Evolutionary conservation across 1,140 invertebrate genomes (phyloP).

Genomic region (Orchestia grillus): DNA sequence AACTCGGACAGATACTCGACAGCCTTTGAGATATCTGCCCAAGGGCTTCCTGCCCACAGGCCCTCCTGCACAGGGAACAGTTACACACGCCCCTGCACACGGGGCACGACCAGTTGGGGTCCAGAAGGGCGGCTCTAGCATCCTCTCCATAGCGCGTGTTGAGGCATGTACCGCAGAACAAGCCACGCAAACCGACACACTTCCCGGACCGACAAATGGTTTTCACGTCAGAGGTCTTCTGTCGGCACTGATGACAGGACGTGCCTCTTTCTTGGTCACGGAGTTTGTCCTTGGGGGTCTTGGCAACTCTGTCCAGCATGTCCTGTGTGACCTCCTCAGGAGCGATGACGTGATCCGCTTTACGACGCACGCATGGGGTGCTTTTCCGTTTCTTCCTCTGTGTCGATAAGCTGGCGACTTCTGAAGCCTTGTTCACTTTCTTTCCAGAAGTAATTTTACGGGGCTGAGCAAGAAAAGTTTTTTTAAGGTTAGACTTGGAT

Average conservation of each 20-base stretch:
- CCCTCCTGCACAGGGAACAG: slow-evolving; percentile 66
- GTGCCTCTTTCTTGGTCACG: slow-evolving; percentile 70
- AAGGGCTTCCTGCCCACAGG: slow-evolving; percentile 58
- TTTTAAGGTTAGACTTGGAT: slow-evolving; percentile 55
- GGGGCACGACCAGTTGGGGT: slow-evolving; percentile 66
- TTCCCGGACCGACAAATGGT: slow-evolving; percentile 71
- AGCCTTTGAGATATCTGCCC: slow-evolving; percentile 58
- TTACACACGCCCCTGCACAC: slow-evolving; percentile 67
- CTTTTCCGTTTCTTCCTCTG: slow-evolving; percentile 66
- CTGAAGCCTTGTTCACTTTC: slow-evolving; percentile 22
- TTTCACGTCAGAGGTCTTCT: slow-evolving; percentile 73
- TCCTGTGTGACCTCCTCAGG: slow-evolving; percentile 67
- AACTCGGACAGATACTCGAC: slow-evolving; percentile 58
- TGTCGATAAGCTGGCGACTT: not conserved
- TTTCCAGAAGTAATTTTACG: slow-evolving; percentile 7
- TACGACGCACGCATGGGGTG: slow-evolving; percentile 64
- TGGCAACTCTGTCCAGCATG: slow-evolving; percentile 67
- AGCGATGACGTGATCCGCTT: slow-evolving; percentile 63
- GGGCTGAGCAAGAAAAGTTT: slow-evolving; percentile 19
- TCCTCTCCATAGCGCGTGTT: slow-evolving; percentile 66
- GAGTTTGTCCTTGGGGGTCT: slow-evolving; percentile 65
- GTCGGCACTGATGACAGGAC: slow-evolving; percentile 73
- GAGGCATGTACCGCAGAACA: slow-evolving; percentile 67
- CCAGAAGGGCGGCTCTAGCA: slow-evolving; percentile 63
- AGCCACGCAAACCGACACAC: slow-evolving; percentile 72